Percentiles rank a stretch among this genome's conserved stretches.
Evolutionary conservation across 2,113 vertebrate species (phyloP).

Genomic region (Chaenocephalus aceratus): DNA sequence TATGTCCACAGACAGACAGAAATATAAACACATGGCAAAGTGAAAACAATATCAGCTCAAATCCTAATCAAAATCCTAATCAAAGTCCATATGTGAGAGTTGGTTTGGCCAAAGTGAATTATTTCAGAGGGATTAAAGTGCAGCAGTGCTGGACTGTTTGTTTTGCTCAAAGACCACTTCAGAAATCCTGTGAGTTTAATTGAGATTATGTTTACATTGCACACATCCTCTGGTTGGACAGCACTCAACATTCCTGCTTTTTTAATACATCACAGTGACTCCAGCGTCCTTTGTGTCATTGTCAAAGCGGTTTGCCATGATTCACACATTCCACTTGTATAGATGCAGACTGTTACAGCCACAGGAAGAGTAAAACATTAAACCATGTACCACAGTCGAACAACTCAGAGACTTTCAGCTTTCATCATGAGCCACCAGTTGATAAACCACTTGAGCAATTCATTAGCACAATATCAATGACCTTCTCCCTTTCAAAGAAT

Average conservation of each 20-base stretch:
- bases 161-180: constrained; percentile 45
- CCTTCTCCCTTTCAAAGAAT: constrained; percentile 20
- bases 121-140: not conserved
- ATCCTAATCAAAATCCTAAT: not conserved
- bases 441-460: constrained; percentile 31
- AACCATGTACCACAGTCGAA: constrained; percentile 26
- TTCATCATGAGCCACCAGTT: constrained; percentile 24
- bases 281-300: constrained; percentile 25
- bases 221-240: constrained; percentile 14
- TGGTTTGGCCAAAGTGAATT: not conserved
- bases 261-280: constrained; percentile 19
- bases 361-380: constrained; percentile 67
- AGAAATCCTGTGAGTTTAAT: constrained; percentile 14
- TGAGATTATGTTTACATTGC: constrained; percentile 26
- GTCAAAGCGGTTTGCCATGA: constrained; percentile 22
- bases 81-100: not conserved
- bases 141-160: constrained; percentile 16
- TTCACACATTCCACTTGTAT: constrained; percentile 65
- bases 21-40: no score
- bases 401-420: constrained; percentile 37
- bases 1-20: no score
- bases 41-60: no score
- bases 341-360: constrained; percentile 43
- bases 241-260: constrained; percentile 28
- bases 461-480: constrained; percentile 19